These are phyloP conservation scores for Malurus cyaneus DNA, from an alignment of 2,113 vertebrate species.

Conservation along the genomic window DNA sequence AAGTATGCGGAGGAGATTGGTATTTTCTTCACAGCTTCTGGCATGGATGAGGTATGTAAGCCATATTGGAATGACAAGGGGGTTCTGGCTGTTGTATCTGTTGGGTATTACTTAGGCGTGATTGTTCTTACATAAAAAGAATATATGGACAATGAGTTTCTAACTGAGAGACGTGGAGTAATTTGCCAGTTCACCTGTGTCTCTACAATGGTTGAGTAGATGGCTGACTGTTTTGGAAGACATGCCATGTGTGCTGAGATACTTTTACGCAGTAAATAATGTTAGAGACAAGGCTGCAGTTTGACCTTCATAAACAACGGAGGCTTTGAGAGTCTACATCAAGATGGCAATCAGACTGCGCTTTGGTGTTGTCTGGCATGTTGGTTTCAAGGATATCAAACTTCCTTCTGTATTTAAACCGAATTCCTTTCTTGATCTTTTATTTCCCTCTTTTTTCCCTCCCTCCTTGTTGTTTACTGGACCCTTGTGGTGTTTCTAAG, in stretches of 20 bases:
- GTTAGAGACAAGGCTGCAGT: not conserved
- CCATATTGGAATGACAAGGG: not conserved
- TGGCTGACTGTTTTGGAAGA: not conserved
- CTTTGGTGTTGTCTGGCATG: fast-evolving
- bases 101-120: not conserved
- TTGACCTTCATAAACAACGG: not conserved
- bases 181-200: not conserved
- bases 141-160: not conserved
- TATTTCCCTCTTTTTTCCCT: not conserved
- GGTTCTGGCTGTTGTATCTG: not conserved
- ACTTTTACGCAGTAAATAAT: not conserved
- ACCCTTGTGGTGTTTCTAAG: not conserved
- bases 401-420: not conserved
- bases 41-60: constrained; percentile 93
- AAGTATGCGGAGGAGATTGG: constrained; percentile 86
- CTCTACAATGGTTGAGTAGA: not conserved
- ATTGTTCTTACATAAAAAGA: not conserved
- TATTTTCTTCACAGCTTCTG: constrained; percentile 96
- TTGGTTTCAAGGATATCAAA: not conserved
- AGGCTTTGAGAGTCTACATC: not conserved
- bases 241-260: not conserved
- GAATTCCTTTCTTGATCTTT: not conserved
- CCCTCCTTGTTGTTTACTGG: not conserved
- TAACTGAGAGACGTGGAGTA: not conserved
- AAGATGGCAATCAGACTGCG: not conserved